Percentiles rank a stretch among this genome's conserved stretches.
phyloP scores from a whole-genome alignment of 2,888 invertebrate species.

The Tigriopus californicus region DNA sequence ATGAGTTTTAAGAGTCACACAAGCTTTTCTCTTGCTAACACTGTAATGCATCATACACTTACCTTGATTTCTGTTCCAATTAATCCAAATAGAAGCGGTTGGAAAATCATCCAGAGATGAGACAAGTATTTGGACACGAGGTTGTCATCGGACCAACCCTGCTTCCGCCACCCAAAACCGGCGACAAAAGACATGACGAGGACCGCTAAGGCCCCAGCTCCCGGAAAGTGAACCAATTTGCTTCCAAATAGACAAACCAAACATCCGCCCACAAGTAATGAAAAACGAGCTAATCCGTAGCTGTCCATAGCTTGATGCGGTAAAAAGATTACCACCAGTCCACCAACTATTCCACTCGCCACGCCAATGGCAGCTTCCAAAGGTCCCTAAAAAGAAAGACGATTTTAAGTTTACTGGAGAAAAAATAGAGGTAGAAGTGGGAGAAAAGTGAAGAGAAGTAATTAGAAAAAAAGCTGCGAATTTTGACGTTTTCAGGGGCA shows the following conservation, averaged over 20 bases:
- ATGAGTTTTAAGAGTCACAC: too few species aligned
- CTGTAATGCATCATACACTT: too few species aligned
- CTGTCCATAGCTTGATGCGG: conserved; percentile 56
- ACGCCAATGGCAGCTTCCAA: conserved; percentile 59
- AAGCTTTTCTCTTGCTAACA: too few species aligned
- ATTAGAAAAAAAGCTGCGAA: too few species aligned
- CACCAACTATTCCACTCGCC: conserved; percentile 60
- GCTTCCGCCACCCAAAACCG: conserved; percentile 18
- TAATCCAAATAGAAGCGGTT: conserved; percentile 78
- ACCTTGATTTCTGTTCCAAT: conserved; percentile 79
- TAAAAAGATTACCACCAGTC: conserved; percentile 54
- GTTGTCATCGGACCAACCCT: conserved; percentile 34
- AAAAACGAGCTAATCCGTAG: conserved; percentile 38
- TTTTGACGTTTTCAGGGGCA: too few species aligned
- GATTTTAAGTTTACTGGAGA: background rate
- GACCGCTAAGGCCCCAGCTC: conserved; percentile 54
- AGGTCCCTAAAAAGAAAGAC: conserved; percentile 41
- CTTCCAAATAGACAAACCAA: conserved; percentile 70
- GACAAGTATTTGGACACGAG: conserved; percentile 71
- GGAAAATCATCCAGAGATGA: conserved; percentile 87
- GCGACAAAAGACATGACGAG: conserved; percentile 44
- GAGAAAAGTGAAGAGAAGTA: too few species aligned
- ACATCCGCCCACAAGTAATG: conserved; percentile 60
- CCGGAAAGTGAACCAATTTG: conserved; percentile 47
- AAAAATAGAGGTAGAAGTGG: too few species aligned